phyloP scores from a whole-genome alignment of 2,113 vertebrate species.

The Phoxinus phoxinus region DNA sequence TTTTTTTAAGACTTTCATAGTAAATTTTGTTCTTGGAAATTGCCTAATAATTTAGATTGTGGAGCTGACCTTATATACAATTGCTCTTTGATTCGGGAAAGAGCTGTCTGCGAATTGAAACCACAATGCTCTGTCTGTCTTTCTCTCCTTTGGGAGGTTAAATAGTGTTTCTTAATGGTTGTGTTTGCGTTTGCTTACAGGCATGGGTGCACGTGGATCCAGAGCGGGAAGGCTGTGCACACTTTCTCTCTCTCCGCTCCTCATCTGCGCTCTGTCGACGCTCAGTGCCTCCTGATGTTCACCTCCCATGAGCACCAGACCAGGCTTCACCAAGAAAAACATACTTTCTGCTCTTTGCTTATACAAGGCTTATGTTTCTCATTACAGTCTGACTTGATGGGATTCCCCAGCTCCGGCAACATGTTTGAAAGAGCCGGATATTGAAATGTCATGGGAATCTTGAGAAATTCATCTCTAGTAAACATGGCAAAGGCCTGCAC shows the following conservation, averaged over 20 bases:
- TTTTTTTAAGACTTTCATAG: background rate
- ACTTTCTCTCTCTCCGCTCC: constrained; percentile 65
- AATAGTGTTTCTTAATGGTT: constrained; percentile 39
- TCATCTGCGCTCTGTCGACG: constrained; percentile 68
- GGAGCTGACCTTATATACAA: background rate
- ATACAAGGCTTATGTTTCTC: constrained; percentile 15
- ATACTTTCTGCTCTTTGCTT: constrained; percentile 24
- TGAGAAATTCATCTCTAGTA: constrained; percentile 22
- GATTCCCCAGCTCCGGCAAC: constrained; percentile 26
- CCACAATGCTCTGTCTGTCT: constrained; percentile 39
- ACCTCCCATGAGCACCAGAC: constrained; percentile 6
- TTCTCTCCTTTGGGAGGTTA: constrained; percentile 18
- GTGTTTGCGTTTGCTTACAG: constrained; percentile 72
- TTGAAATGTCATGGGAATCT: constrained; percentile 29
- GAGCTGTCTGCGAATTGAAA: constrained; percentile 54
- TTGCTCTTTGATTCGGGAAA: constrained; percentile 35
- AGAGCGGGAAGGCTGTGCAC: constrained; percentile 64
- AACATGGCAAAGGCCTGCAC: constrained; percentile 48
- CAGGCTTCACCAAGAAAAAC: background rate
- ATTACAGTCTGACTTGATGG: constrained; percentile 29
- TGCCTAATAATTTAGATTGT: background rate
- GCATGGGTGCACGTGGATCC: constrained; percentile 88
- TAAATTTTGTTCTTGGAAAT: background rate
- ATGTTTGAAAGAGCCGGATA: background rate
- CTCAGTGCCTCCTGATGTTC: constrained; percentile 67